phyloP scores from a whole-genome alignment of 2,797 vertebrate species.

The Odontamblyopus lacepedii region DNA sequence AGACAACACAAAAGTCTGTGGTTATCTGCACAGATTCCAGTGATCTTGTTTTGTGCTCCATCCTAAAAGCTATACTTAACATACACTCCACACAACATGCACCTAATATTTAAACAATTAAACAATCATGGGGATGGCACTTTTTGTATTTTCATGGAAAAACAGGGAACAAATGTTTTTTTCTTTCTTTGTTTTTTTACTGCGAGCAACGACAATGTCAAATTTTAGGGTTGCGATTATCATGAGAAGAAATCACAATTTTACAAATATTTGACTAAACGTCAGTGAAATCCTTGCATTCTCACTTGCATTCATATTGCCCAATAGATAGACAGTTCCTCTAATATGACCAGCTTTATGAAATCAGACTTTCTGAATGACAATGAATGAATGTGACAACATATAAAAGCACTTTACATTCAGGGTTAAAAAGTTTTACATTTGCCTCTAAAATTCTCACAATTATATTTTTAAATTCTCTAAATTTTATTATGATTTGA shows the following conservation, averaged over 20 bases:
- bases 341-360: too few relatives aligned
- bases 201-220: too few relatives aligned
- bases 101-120: constrained; percentile 3
- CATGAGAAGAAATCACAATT: too few relatives aligned
- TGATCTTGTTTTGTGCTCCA: background rate
- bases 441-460: background rate
- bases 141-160: background rate
- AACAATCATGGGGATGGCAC: background rate
- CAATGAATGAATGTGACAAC: too few relatives aligned
- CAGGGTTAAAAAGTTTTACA: background rate
- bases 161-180: too few relatives aligned
- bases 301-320: too few relatives aligned
- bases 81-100: background rate
- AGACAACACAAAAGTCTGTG: constrained; percentile 12
- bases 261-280: too few relatives aligned
- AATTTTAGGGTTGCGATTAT: too few relatives aligned
- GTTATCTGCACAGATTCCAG: background rate
- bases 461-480: background rate
- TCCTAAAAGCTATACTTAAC: background rate
- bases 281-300: too few relatives aligned
- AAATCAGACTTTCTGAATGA: too few relatives aligned
- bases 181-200: too few relatives aligned
- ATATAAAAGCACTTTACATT: background rate
- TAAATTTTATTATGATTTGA: background rate
- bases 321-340: too few relatives aligned